A percentile compares a stretch with the other conserved stretches of the same genome.
Evolutionary conservation across 2,888 invertebrate species (phyloP).

Genomic region (Tiliacea aurago): DNA sequence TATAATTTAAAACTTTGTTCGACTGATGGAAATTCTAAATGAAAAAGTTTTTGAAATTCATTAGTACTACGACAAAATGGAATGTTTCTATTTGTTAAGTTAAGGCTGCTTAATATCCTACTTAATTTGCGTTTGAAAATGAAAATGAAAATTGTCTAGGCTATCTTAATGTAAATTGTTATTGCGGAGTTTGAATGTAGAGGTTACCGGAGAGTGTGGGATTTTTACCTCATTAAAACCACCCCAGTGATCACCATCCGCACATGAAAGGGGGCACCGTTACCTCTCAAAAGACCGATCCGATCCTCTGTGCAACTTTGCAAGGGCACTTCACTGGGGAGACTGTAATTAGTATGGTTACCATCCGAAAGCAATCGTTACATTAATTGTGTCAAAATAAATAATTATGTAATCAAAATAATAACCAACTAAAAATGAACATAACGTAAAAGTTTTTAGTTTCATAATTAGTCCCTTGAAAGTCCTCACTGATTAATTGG

Average conservation of each 20-base stretch:
- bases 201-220: too few relatives aligned
- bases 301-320: too few relatives aligned
- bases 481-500: conserved; percentile 17
- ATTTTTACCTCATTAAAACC: too few relatives aligned
- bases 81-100: conserved; percentile 32
- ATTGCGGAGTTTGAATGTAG: too few relatives aligned
- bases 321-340: too few relatives aligned
- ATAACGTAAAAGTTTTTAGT: conserved; percentile 6
- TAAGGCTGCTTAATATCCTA: neutral
- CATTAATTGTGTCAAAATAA: neutral
- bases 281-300: too few relatives aligned
- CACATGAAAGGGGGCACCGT: too few relatives aligned
- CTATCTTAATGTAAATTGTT: neutral
- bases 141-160: neutral
- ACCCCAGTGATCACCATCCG: too few relatives aligned
- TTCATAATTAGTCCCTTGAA: neutral
- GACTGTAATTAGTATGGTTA: too few relatives aligned
- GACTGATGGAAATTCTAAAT: conserved; percentile 19
- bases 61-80: conserved; percentile 4
- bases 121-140: conserved; percentile 9
- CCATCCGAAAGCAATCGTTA: neutral
- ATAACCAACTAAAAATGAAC: neutral
- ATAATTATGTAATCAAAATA: conserved; percentile 4
- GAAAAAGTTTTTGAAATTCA: conserved; percentile 34
- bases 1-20: conserved; percentile 11